Percentiles rank a stretch among this genome's conserved stretches.
These are phyloP conservation scores for Plumapathes pennacea DNA, from an alignment of 92 coral and sea anemone genomes.

Conservation along the genomic window DNA sequence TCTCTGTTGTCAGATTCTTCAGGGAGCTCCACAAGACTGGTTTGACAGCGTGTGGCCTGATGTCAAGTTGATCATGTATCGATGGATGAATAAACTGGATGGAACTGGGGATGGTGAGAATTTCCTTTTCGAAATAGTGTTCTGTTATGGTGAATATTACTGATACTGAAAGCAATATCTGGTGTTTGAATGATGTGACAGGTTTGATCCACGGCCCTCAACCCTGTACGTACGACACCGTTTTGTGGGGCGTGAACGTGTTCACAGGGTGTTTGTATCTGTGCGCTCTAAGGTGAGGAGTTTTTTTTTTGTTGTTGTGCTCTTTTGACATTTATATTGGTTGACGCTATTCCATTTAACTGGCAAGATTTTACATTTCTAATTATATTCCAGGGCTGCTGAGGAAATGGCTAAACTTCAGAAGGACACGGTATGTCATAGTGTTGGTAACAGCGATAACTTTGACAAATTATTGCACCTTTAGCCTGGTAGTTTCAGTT, in stretches of 20 bases:
- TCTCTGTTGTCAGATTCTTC: conserved; percentile 50
- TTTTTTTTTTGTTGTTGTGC: background rate
- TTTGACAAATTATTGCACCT: no score
- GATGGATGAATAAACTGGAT: conserved; percentile 84
- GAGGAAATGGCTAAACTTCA: conserved; percentile 80
- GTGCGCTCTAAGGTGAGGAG: conserved; percentile 70
- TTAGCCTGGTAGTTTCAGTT: no score
- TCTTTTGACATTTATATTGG: no score
- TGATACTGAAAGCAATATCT: background rate
- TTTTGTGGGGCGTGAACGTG: conserved; percentile 74
- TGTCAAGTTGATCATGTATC: conserved; percentile 72
- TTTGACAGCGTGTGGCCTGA: conserved; percentile 76
- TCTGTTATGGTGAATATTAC: background rate
- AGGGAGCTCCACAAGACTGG: conserved; percentile 68
- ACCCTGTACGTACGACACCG: conserved; percentile 80
- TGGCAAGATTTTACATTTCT: background rate
- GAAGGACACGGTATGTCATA: conserved; percentile 66
- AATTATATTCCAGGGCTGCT: conserved; percentile 62
- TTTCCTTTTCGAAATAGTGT: background rate
- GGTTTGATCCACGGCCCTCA: conserved; percentile 80
- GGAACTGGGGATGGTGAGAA: conserved; percentile 41
- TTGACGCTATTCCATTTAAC: background rate
- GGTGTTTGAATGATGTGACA: conserved; percentile 6
- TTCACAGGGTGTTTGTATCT: conserved; percentile 79
- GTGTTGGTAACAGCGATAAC: no score